A percentile compares a stretch with the other conserved stretches of the same genome.
phyloP scores from a whole-genome alignment of 2,888 invertebrate genomes.

The Tachystola acroxantha region DNA sequence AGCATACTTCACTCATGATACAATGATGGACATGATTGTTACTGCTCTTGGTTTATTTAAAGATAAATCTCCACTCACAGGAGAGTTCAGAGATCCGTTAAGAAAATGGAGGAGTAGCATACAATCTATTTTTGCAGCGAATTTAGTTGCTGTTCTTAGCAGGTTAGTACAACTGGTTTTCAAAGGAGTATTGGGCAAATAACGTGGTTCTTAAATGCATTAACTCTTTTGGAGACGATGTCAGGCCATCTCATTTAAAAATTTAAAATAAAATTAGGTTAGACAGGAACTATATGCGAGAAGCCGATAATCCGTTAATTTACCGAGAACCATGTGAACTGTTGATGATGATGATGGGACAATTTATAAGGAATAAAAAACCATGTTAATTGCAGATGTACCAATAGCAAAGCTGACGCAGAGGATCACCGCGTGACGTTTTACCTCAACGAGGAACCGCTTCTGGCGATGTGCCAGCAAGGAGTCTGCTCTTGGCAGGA shows the following conservation, averaged over 20 bases:
- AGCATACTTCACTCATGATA: constrained; percentile 82
- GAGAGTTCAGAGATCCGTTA: constrained; percentile 75
- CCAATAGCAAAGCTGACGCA: constrained; percentile 17
- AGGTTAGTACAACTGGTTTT: too few species aligned
- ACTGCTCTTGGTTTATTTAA: constrained; percentile 82
- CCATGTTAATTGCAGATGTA: constrained; percentile 53
- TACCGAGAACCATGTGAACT: too few species aligned
- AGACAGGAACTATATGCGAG: too few species aligned
- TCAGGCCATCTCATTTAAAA: too few species aligned
- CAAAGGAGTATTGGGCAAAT: too few species aligned
- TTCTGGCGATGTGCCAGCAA: constrained; percentile 43
- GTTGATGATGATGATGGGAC: too few species aligned
- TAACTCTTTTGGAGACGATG: too few species aligned
- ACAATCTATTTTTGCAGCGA: constrained; percentile 83
- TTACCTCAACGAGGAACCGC: constrained; percentile 56
- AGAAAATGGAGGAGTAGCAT: constrained; percentile 84
- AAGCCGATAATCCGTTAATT: too few species aligned
- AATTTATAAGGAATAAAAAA: too few species aligned
- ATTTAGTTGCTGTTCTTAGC: constrained; percentile 85
- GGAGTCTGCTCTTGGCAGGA: constrained; percentile 59
- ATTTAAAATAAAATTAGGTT: too few species aligned
- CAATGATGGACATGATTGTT: constrained; percentile 80
- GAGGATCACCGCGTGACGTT: constrained; percentile 44
- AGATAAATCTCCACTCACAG: constrained; percentile 76
- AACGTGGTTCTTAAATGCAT: too few species aligned